Evolutionary conservation across 2,888 invertebrate genomes (phyloP).

Genomic region (Liopterus haemorrhoidalis): DNA sequence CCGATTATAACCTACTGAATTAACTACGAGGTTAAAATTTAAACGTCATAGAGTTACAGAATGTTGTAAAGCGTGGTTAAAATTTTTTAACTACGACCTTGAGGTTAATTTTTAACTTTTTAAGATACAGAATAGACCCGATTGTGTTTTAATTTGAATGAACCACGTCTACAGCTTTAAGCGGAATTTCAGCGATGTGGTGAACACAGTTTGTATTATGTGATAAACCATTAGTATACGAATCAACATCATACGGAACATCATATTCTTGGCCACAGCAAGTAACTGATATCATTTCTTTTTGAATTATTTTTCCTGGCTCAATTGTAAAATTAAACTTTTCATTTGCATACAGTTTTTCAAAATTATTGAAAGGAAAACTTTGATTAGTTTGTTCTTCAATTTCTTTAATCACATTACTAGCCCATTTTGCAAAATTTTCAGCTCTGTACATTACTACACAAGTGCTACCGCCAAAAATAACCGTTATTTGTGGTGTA

Average conservation of each 20-base stretch:
- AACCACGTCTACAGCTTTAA: no score
- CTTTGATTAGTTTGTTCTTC: not conserved
- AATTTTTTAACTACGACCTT: no score
- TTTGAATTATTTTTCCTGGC: conserved; percentile 19
- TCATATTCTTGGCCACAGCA: no score
- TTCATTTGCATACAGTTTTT: conserved; percentile 3
- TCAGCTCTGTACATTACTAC: conserved; percentile 16
- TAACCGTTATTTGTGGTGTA: no score
- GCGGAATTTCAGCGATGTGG: not conserved
- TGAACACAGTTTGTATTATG: conserved; percentile 1
- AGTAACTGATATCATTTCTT: conserved; percentile 12
- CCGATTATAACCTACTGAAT: no score
- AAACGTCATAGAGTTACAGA: no score
- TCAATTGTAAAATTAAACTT: conserved; percentile 14
- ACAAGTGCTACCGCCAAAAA: conserved; percentile 17
- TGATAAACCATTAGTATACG: conserved; percentile 1
- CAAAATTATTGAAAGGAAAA: conserved; percentile 11
- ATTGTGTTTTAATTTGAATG: no score
- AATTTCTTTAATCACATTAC: conserved; percentile 11
- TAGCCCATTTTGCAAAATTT: conserved; percentile 14
- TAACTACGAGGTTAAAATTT: no score
- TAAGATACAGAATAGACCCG: no score
- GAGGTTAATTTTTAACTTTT: no score
- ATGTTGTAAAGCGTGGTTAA: no score
- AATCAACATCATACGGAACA: no score